Conservation (phyloP, 1,140 invertebrate genomes). For the Phymorhynchus buccinoides region DNA sequence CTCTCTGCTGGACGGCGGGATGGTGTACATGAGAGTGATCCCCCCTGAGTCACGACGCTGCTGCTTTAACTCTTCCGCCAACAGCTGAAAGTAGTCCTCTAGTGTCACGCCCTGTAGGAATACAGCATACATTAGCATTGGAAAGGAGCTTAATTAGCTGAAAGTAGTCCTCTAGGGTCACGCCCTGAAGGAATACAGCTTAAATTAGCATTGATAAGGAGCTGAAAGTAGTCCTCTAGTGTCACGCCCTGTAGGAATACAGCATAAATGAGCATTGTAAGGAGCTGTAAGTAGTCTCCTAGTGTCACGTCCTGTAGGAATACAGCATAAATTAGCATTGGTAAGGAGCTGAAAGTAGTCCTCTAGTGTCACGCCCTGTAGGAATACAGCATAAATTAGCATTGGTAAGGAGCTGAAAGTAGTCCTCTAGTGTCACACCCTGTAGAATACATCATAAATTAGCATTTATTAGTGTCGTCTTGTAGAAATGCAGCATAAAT, state of each 20-base stretch:
- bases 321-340: too few species aligned
- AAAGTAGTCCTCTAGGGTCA: background rate
- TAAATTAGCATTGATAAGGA: too few species aligned
- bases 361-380: conserved; percentile 26
- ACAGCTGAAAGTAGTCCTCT: conserved; percentile 36
- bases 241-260: background rate
- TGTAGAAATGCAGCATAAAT: too few species aligned
- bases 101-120: conserved; percentile 30
- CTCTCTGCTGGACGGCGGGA: conserved; percentile 32
- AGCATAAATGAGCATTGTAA: too few species aligned
- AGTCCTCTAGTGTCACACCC: conserved; percentile 6
- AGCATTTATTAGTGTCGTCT: too few species aligned
- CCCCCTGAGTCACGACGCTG: background rate
- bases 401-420: too few species aligned
- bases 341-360: conserved; percentile 18
- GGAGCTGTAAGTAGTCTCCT: background rate
- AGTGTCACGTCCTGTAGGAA: conserved; percentile 15
- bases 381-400: too few species aligned
- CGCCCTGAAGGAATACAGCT: background rate
- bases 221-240: background rate
- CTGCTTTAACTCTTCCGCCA: conserved; percentile 26
- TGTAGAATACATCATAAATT: background rate
- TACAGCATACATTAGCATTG: too few species aligned
- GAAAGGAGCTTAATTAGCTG: background rate
- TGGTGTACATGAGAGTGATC: background rate